Base-by-base conservation (phyloP, 2,797 vertebrate species). In the Paratrypauchen microcephalus region DNA sequence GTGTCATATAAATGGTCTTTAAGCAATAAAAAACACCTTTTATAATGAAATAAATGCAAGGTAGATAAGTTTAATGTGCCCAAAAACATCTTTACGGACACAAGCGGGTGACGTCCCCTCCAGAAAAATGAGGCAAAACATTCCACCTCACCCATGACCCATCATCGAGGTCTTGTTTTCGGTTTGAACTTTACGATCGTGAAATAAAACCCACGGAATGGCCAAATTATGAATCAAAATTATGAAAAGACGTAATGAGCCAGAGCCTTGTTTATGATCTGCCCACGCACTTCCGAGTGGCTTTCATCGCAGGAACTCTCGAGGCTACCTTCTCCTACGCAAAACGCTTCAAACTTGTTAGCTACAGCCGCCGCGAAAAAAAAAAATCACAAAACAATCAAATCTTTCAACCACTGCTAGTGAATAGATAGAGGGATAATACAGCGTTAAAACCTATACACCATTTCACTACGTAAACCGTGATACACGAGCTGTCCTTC, bases 141-240 rank as follows among this genome's bases (percentile, higher is more conserved):
- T 26, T 5, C 39, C 19, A 11, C 2, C 19, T n/a, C 19, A n/a
- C 19, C 19, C 8, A n/a, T 16, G 5, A 6, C 19, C 19, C 4
- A 2, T 16, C 23, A 6, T 16, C 55, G 8, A 84, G 54, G 62
- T 59, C 66, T 67, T 50, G 59, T 75, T 47, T 79, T 83, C 73
- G 39, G 71, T 80, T 77, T 65, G 48, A 69, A 11, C 59, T 68
- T 72, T 16, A 32, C n/a, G 60, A 64, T 73, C 75, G 65, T 69
- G 30, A 71, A 72, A 68, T 7, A 45, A 60, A 63, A n/a, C 68
- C 55, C 18, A 8, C 56, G 5, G 8, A 66, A 59, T 54, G 65
- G 24, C 13, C 54, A 41, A 41, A 68, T 73, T 58, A 45, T 65
- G 64, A 81, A 58, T 19, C 60, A 62, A 57, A 62, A 45, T 63